These are phyloP conservation scores for Lepidotrigona ventralis DNA, from an alignment of 1,140 invertebrate genomes.

Conservation along the genomic window DNA sequence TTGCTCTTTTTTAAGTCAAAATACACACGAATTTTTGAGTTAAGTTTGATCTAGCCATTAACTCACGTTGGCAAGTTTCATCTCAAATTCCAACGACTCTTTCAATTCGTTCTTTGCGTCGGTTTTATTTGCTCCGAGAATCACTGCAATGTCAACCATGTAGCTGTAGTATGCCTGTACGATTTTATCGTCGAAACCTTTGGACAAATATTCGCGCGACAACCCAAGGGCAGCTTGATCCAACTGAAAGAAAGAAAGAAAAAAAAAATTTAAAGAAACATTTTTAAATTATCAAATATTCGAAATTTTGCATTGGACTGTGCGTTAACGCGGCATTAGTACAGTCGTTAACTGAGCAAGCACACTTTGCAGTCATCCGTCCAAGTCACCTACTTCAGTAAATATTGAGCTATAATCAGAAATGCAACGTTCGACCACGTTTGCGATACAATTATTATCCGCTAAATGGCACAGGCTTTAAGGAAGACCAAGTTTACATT, in stretches of 20 bases:
- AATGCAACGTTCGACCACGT: not conserved
- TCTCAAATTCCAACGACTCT: constrained; percentile 95
- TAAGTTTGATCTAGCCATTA: not conserved
- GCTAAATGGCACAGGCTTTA: no score
- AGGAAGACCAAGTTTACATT: not conserved
- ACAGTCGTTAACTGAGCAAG: not conserved
- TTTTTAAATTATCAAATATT: not conserved
- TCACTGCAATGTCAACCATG: constrained; percentile 92
- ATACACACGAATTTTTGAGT: no score
- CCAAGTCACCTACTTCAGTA: no score
- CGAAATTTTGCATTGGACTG: not conserved
- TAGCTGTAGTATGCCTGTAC: constrained; percentile 90
- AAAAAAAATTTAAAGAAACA: rapidly evolving
- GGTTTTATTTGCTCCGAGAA: constrained; percentile 89
- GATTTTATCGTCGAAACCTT: constrained; percentile 89
- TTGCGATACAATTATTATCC: not conserved
- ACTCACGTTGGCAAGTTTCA: constrained; percentile 93
- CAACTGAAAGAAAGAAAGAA: constrained; percentile 81
- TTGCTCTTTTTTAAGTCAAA: not conserved
- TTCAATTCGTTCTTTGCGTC: constrained; percentile 88
- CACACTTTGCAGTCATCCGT: not conserved
- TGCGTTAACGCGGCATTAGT: not conserved
- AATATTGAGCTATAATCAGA: not conserved
- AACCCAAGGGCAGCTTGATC: constrained; percentile 95
- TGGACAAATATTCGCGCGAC: constrained; percentile 93